phyloP scores from a whole-genome alignment of 2,888 invertebrate genomes.

The Oxycera nigricornis region DNA sequence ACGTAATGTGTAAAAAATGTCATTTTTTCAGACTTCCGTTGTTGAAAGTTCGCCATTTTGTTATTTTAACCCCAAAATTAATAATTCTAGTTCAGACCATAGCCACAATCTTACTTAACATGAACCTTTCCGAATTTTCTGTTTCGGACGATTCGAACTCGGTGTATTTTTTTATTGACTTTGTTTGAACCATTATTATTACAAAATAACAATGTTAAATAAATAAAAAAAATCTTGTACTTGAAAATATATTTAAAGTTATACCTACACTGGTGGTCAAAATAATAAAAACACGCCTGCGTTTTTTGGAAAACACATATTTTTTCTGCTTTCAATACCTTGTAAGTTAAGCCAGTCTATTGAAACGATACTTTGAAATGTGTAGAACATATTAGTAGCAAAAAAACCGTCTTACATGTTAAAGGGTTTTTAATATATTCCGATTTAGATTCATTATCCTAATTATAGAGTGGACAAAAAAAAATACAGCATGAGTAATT shows the following conservation, averaged over 20 bases:
- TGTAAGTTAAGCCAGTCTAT: no score
- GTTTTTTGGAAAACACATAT: no score
- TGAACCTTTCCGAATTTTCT: not conserved
- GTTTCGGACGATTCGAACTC: not conserved
- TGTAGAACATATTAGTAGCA: no score
- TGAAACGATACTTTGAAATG: no score
- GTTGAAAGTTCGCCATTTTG: not conserved
- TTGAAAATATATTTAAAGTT: not conserved
- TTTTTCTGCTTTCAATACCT: no score
- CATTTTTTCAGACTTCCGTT: not conserved
- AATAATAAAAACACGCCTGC: no score
- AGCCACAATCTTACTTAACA: not conserved
- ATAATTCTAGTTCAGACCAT: not conserved
- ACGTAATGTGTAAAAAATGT: not conserved
- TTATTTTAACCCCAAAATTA: not conserved
- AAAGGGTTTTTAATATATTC: no score
- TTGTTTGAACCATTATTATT: not conserved
- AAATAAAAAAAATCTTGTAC: not conserved
- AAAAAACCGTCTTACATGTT: no score
- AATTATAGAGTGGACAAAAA: no score
- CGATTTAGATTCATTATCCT: no score
- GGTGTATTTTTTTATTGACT: not conserved
- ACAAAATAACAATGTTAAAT: not conserved
- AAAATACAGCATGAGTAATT: no score
- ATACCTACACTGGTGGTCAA: no score